Evolutionary conservation across 2,797 vertebrate genomes (phyloP), one percentile per base, ranked within the genome.

Genomic region (Diglossa cyanea): DNA sequence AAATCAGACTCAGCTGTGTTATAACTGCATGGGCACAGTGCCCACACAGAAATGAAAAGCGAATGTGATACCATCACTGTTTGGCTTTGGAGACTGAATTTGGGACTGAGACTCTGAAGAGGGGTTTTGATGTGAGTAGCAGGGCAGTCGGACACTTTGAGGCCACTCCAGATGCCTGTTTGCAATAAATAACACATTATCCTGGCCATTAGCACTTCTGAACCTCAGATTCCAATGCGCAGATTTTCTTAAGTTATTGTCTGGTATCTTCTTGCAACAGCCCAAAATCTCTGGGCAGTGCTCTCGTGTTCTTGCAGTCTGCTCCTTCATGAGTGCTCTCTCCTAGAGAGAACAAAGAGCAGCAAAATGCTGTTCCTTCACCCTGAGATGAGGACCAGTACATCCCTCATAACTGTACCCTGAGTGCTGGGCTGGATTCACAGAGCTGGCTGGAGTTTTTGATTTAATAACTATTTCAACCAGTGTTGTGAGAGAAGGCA

Each of bases 1-100:
- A 90, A 97, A 97, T 95, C 79, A 96, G 91, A 88, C 71, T 97
- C 95, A 94, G 91, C 95, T 96, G 96, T 79, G 77, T 75, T 94
- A 65, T 90, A 90, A 92, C 84, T 86, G 82, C 80, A 66, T 7
- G 14, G 94, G 95, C 90, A 93, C 20, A 0, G 45, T 83, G 91
- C 94, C 93, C 78, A 93, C 1, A 0, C 17, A 92, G 76, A 92
- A 97, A 95, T 88, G 71, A 96, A 86, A 96, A 95, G 85, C 44
- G 47, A 95, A 90, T 93, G 94, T 21, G 82, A 94, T 90, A 93
- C 76, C 91, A 96, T 93, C 84, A 45, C 63, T 3, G 2, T 76
- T 92, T 80, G 86, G 71, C 77, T 86, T 76, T 54, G 70, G 75
- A 87, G 68, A 42, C 54, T 72, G 72, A 80, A 77, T 62, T n/a